These are phyloP conservation scores for Corythornis cristatus DNA, from an alignment of 2,113 vertebrate species.

Conservation along the genomic window DNA sequence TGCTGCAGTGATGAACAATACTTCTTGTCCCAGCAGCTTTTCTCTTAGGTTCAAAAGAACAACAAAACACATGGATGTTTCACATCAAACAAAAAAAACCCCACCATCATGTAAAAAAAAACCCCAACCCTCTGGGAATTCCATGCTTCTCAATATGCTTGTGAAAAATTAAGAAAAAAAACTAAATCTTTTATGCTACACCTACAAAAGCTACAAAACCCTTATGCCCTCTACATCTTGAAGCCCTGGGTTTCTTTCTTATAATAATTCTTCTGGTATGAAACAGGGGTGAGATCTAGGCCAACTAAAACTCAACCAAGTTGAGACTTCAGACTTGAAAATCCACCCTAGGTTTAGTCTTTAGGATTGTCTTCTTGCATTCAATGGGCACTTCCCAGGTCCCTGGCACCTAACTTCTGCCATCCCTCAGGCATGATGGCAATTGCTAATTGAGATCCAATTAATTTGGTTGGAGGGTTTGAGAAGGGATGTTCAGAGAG, in stretches of 20 bases:
- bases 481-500: not conserved
- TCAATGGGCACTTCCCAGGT: not conserved
- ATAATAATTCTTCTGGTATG: not conserved
- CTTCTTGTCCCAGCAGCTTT: not conserved
- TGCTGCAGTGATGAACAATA: accelerated
- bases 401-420: not conserved
- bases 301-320: not conserved
- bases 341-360: not conserved
- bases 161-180: not conserved
- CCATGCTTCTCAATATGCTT: not conserved
- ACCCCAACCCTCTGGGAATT: not conserved
- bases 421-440: not conserved
- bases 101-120: not conserved
- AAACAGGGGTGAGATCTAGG: not conserved
- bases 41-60: not conserved
- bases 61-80: no score
- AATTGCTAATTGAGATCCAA: not conserved
- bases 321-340: not conserved
- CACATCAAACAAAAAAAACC: not conserved
- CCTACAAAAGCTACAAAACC: not conserved
- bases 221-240: not conserved
- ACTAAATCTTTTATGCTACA: not conserved
- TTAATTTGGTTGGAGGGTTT: not conserved
- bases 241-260: not conserved
- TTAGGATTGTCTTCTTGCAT: not conserved